A percentile compares a stretch with the other conserved stretches of the same genome.
Conservation (phyloP, 2,797 vertebrate species). For the Pogoniulus pusillus region DNA sequence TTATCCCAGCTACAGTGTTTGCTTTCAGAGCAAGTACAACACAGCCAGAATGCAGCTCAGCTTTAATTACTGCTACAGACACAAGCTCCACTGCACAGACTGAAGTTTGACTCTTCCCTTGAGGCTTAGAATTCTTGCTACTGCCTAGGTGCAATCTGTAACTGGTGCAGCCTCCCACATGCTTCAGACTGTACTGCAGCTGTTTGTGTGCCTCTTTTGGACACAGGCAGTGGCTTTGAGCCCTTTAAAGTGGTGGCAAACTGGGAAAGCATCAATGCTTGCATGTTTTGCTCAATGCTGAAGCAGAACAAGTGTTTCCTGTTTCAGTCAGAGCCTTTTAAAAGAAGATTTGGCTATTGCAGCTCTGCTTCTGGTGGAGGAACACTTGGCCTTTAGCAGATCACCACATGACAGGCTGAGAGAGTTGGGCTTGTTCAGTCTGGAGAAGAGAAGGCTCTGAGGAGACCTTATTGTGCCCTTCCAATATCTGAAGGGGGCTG, state of each 20-base stretch:
- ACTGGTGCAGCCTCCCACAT: not conserved
- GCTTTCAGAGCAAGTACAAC: not conserved
- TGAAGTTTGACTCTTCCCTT: not conserved
- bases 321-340: not conserved
- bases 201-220: not conserved
- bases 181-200: not conserved
- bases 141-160: not conserved
- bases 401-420: not conserved
- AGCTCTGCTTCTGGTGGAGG: not conserved
- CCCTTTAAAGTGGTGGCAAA: not conserved
- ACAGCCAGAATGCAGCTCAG: not conserved
- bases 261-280: fast-evolving
- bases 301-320: not conserved
- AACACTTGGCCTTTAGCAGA: not conserved
- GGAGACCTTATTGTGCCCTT: no score
- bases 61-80: not conserved
- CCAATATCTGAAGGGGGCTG: no score
- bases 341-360: not conserved
- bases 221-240: not conserved
- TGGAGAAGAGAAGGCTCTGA: no score
- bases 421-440: no score
- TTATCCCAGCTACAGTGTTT: not conserved
- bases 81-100: not conserved
- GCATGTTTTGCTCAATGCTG: not conserved
- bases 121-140: not conserved